A percentile compares a stretch with the other conserved stretches of the same genome.
These are phyloP conservation scores for Ochropleura plecta DNA, from an alignment of 2,888 invertebrate genomes.

Conservation along the genomic window DNA sequence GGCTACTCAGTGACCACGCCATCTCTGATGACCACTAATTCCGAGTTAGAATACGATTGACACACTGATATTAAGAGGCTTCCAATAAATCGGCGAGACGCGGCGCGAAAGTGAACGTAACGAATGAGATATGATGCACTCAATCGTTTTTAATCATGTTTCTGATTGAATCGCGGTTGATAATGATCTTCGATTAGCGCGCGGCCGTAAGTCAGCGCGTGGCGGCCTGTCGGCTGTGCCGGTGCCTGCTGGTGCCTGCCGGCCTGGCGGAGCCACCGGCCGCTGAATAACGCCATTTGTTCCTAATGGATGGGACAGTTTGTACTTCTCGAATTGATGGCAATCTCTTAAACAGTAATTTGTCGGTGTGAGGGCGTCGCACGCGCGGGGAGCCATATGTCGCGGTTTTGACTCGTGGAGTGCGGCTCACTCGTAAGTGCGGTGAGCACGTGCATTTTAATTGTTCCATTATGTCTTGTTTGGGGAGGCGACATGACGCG, in stretches of 20 bases:
- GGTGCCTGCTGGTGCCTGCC: background rate
- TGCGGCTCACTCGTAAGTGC: constrained; percentile 62
- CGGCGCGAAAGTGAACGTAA: constrained; percentile 63
- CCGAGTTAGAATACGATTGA: constrained; percentile 54
- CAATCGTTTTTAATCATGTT: constrained; percentile 85
- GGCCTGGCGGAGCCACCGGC: background rate
- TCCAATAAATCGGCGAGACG: constrained; percentile 56
- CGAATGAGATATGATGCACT: constrained; percentile 73
- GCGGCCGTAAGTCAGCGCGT: constrained; percentile 61
- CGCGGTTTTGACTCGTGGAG: constrained; percentile 65
- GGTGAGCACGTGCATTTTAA: constrained; percentile 77
- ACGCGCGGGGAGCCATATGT: constrained; percentile 82
- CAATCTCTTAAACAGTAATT: constrained; percentile 88
- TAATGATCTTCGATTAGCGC: constrained; percentile 86
- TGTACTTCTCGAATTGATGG: constrained; percentile 80
- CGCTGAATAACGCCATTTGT: constrained; percentile 86
- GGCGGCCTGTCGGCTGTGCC: constrained; percentile 8
- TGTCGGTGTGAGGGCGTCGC: constrained; percentile 73
- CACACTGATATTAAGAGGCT: constrained; percentile 61
- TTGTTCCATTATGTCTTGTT: constrained; percentile 76
- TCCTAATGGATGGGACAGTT: constrained; percentile 86
- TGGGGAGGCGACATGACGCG: constrained; percentile 59
- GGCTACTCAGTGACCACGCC: background rate
- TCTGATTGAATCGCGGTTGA: constrained; percentile 84
- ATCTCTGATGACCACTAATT: constrained; percentile 24